phyloP scores from a whole-genome alignment of 2,113 vertebrate species.

The Psephotus haematonotus region DNA sequence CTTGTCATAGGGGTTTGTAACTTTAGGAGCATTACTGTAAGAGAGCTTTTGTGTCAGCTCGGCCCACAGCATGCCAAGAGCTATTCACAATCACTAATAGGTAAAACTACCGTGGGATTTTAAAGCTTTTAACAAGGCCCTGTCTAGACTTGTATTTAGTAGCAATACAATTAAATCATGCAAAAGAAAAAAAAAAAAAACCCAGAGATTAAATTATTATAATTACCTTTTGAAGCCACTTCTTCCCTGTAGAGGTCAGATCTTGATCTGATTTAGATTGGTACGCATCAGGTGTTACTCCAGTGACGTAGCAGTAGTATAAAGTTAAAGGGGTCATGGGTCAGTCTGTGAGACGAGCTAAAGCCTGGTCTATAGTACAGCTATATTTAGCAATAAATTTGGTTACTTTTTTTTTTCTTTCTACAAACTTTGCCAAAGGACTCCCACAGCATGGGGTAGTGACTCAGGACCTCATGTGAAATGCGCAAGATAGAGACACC shows the following conservation, averaged over 20 bases:
- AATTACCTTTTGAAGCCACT: slow-evolving; percentile 53
- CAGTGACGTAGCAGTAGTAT: background rate
- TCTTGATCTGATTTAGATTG: background rate
- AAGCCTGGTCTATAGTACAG: background rate
- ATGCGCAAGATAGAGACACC: background rate
- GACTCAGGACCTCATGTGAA: background rate
- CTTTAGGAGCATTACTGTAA: background rate
- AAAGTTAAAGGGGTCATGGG: background rate
- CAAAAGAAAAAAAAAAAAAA: background rate
- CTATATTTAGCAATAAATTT: background rate
- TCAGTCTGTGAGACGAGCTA: background rate
- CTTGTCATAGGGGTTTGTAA: slow-evolving; percentile 26
- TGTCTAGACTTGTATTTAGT: slow-evolving; percentile 74
- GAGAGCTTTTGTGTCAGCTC: slow-evolving; percentile 30
- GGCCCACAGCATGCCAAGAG: slow-evolving; percentile 15
- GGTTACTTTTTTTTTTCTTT: background rate
- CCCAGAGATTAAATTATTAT: slow-evolving; percentile 51
- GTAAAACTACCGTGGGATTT: background rate
- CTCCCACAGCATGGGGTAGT: background rate
- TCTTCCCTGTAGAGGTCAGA: background rate
- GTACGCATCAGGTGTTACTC: background rate
- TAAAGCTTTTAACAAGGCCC: slow-evolving; percentile 60
- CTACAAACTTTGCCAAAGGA: background rate
- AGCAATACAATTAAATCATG: slow-evolving; percentile 47
- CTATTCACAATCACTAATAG: slow-evolving; percentile 28